Evolutionary conservation across 2,113 vertebrate species (phyloP).

Genomic region (Pituophis catenifer): DNA sequence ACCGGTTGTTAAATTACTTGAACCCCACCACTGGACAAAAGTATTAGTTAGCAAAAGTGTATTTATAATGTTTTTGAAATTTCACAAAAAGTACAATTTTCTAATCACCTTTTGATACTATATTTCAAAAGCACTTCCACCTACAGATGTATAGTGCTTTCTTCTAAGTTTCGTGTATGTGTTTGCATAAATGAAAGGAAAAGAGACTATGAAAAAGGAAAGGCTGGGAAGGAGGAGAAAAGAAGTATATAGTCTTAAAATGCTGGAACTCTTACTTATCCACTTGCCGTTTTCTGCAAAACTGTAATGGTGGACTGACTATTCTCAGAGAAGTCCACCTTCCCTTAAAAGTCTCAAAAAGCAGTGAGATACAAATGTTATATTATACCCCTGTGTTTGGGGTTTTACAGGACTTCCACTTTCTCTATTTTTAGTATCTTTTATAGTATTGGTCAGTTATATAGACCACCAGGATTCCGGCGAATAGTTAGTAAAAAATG

Average conservation of each 20-base stretch:
- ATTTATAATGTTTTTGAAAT: constrained; percentile 14
- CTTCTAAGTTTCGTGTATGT: background rate
- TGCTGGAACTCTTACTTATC: background rate
- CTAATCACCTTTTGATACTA: background rate
- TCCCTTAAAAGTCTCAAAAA: background rate
- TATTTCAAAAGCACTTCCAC: background rate
- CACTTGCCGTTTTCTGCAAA: background rate
- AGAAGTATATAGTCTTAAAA: background rate
- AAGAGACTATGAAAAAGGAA: background rate
- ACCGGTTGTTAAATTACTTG: too few species aligned
- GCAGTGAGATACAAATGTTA: background rate
- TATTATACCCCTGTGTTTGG: background rate
- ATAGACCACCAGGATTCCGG: background rate
- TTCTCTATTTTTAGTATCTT: background rate
- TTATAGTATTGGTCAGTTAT: background rate
- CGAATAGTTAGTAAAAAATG: too few species aligned
- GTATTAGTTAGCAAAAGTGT: background rate
- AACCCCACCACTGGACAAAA: background rate
- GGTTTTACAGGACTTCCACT: background rate
- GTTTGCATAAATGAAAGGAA: background rate
- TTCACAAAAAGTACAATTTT: background rate
- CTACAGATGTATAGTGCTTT: background rate
- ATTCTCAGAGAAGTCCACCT: background rate
- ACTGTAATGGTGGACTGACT: background rate
- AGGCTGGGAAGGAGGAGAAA: background rate